A percentile compares a stretch with the other conserved stretches of the same genome.
These are phyloP conservation scores for Pimpla rufipes DNA, from an alignment of 2,888 invertebrate genomes.

Conservation along the genomic window DNA sequence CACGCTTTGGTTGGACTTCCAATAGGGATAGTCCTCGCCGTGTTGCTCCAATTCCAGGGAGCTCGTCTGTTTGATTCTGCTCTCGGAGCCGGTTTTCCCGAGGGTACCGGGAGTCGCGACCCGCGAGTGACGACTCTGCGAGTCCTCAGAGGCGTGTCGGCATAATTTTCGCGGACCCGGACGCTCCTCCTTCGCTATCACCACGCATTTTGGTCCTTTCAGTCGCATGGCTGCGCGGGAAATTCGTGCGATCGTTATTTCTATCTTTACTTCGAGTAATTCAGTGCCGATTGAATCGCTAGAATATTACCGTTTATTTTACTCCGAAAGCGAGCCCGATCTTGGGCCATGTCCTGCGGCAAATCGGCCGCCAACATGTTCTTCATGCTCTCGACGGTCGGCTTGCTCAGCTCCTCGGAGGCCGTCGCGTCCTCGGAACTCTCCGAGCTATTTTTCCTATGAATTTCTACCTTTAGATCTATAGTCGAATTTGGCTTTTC, in stretches of 20 bases:
- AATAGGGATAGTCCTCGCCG: constrained; percentile 81
- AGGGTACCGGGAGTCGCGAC: constrained; percentile 84
- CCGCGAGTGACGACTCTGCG: constrained; percentile 80
- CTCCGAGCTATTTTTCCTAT: constrained; percentile 96
- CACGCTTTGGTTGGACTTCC: constrained; percentile 83
- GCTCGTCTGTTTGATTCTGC: constrained; percentile 87
- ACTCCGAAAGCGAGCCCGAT: constrained; percentile 70
- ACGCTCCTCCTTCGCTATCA: constrained; percentile 79
- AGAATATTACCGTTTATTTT: constrained; percentile 77
- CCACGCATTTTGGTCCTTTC: constrained; percentile 78
- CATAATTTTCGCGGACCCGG: constrained; percentile 78
- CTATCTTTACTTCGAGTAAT: constrained; percentile 29
- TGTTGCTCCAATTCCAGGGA: constrained; percentile 87
- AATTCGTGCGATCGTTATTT: not conserved
- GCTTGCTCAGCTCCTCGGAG: constrained; percentile 77
- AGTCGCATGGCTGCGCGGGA: constrained; percentile 68
- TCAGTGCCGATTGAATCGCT: too few species aligned
- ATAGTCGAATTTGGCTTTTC: constrained; percentile 84
- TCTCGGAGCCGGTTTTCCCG: constrained; percentile 85
- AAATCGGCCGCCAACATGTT: constrained; percentile 79
- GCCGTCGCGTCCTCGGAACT: constrained; percentile 90
- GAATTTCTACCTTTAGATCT: constrained; percentile 97
- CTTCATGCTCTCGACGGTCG: constrained; percentile 76
- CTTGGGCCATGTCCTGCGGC: constrained; percentile 76
- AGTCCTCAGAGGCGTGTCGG: constrained; percentile 82